phyloP scores from a whole-genome alignment of 2,113 vertebrate species.

The Uropsilus gracilis region DNA sequence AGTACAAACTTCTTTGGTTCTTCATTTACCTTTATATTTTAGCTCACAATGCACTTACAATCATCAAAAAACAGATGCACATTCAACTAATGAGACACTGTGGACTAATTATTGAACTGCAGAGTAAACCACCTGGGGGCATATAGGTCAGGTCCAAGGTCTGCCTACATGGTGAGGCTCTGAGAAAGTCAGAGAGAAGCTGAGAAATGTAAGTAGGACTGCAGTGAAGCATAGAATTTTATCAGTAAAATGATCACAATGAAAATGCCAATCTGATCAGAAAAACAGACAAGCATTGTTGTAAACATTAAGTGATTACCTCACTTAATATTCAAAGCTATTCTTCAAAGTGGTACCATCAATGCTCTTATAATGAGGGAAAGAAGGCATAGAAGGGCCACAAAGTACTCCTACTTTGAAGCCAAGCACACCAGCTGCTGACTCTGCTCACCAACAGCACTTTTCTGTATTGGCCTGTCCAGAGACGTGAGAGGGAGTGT shows the following conservation, averaged over 20 bases:
- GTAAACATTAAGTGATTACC: not conserved
- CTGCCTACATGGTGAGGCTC: not conserved
- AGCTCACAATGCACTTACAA: not conserved
- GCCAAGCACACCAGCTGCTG: not conserved
- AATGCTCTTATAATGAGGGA: not conserved
- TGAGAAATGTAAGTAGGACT: not conserved
- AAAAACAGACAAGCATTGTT: no score
- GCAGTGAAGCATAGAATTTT: not conserved
- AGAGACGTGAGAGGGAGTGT: not conserved
- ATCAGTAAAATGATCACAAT: not conserved
- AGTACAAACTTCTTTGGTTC: constrained; percentile 12
- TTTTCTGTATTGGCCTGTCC: not conserved
- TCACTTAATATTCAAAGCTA: constrained; percentile 25
- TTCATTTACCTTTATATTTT: constrained; percentile 46
- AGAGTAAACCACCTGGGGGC: not conserved
- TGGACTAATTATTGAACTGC: not conserved
- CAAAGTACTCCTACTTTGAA: not conserved
- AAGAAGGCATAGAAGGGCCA: not conserved
- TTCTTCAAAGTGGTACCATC: not conserved
- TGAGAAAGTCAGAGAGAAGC: constrained; percentile 23
- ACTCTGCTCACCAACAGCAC: not conserved
- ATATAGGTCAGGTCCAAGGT: not conserved
- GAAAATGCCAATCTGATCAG: no score
- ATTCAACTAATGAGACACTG: constrained; percentile 24
- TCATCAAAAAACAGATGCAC: constrained; percentile 34